Evolutionary conservation across 1,140 invertebrate species (phyloP).

Genomic region (Lepidurus packardi): DNA sequence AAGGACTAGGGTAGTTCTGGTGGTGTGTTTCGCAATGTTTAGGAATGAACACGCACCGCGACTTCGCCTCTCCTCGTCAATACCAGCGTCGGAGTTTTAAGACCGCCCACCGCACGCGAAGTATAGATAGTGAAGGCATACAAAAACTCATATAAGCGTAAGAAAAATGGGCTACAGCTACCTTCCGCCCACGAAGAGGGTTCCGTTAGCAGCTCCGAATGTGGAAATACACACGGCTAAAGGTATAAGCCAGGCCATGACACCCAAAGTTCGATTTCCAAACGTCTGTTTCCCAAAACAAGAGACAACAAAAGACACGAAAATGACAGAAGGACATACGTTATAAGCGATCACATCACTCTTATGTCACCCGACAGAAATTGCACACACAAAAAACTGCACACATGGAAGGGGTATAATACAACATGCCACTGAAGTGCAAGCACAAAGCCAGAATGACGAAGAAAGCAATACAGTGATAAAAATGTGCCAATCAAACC

Average conservation of each 20-base stretch:
- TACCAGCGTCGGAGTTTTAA: neutral
- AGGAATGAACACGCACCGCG: too few species aligned
- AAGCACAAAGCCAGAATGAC: neutral
- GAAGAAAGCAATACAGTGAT: neutral
- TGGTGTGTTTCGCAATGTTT: too few species aligned
- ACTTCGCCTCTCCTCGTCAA: too few species aligned
- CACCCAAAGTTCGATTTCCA: conserved; percentile 74
- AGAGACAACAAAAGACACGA: neutral
- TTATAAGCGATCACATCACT: too few species aligned
- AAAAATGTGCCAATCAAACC: conserved; percentile 43
- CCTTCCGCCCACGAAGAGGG: conserved; percentile 83
- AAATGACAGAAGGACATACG: neutral
- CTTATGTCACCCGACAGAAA: too few species aligned
- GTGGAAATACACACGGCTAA: conserved; percentile 92
- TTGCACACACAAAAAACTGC: neutral
- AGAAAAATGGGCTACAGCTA: conserved; percentile 40
- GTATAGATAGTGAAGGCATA: neutral
- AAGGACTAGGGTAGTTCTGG: too few species aligned
- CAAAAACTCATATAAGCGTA: conserved; percentile 8
- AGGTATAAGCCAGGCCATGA: conserved; percentile 87
- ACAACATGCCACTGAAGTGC: neutral
- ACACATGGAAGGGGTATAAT: conserved; percentile 26
- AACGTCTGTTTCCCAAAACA: conserved; percentile 55
- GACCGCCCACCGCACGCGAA: neutral
- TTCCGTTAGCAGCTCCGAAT: conserved; percentile 94